These are phyloP conservation scores for Lithophane ornitopus DNA, from an alignment of 2,888 invertebrate genomes.

Conservation along the genomic window DNA sequence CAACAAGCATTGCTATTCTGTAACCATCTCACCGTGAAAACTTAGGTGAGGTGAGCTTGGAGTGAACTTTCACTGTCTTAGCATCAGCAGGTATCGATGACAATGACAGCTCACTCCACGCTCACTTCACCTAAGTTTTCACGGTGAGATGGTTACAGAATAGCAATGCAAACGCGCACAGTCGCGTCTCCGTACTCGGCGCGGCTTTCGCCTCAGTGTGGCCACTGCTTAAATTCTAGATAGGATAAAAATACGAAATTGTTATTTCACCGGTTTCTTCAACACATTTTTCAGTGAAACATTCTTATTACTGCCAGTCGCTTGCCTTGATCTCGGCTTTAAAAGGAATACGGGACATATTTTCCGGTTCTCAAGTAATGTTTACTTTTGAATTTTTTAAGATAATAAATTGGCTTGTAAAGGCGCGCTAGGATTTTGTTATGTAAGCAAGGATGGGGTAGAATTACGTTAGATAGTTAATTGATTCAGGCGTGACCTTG, in stretches of 20 bases:
- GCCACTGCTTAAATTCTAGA: slow-evolving; percentile 12
- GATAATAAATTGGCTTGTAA: slow-evolving; percentile 24
- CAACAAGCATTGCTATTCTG: too few species aligned
- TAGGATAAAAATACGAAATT: slow-evolving; percentile 27
- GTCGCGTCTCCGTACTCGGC: too few species aligned
- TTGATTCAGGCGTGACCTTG: too few species aligned
- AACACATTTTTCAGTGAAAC: slow-evolving; percentile 20
- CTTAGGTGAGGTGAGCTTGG: too few species aligned
- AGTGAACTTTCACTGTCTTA: too few species aligned
- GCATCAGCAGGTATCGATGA: too few species aligned
- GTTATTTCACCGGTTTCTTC: slow-evolving; percentile 21
- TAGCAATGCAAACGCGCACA: too few species aligned
- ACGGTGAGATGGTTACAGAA: too few species aligned
- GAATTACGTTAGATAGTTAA: slow-evolving; percentile 22
- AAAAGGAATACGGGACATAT: slow-evolving; percentile 16
- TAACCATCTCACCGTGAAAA: too few species aligned
- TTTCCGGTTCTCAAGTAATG: slow-evolving; percentile 16
- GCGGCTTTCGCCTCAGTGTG: background rate
- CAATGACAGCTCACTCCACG: too few species aligned
- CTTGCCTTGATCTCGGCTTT: slow-evolving; percentile 34
- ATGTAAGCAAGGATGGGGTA: background rate
- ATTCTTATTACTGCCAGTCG: slow-evolving; percentile 26
- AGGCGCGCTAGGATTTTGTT: slow-evolving; percentile 13
- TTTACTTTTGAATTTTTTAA: slow-evolving; percentile 39
- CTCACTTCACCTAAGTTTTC: too few species aligned